Evolutionary conservation across 2,797 vertebrate genomes (phyloP), one percentile per base, ranked within the genome.

Genomic region (Sciurus vulgaris): DNA sequence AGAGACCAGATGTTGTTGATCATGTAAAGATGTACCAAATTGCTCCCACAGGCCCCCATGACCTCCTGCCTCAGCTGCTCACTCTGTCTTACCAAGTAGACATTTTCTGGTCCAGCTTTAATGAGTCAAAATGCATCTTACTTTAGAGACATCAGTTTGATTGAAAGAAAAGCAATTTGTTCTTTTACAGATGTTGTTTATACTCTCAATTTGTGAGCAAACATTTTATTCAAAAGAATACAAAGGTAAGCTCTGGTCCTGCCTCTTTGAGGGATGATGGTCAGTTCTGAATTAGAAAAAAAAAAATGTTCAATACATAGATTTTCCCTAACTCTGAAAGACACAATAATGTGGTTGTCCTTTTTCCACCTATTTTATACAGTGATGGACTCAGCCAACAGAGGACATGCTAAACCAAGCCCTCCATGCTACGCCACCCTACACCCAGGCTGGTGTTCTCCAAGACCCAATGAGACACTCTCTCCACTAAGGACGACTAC

Each of bases 231-330:
- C 1, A 13, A 78, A 87, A 56, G 20, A 96, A 86, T 67, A 51
- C 26, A 83, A 63, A 91, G 85, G 33, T 59, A 49, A 92, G 54
- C 28, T 87, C 38, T 67, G 22, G 41, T 49, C 59, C 14, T 69
- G 38, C 44, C 30, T 56, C 22, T 81, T 17, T 3, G 44, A n/a
- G n/a, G 79, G 24, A 41, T 41, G 6, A 14, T 10, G 63, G 77
- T 78, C 33, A 67, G 49, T 59, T 73, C 44, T 94, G 38, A 96
- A 79, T n/a, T 81, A 10, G 65, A 22, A 56, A 56, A 56, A 56
- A 51, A 41, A 89, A 92, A 51, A 0, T 28, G 49, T 87, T 86
- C 33, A 61, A 69, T 20, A 76, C 47, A 69, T 20, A 70, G 47
- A 13, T 7, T 51, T 77, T 77, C 15, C 18, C 3, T 14, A 76